phyloP scores from a whole-genome alignment of 2,888 invertebrate genomes.

The Sesia bembeciformis region DNA sequence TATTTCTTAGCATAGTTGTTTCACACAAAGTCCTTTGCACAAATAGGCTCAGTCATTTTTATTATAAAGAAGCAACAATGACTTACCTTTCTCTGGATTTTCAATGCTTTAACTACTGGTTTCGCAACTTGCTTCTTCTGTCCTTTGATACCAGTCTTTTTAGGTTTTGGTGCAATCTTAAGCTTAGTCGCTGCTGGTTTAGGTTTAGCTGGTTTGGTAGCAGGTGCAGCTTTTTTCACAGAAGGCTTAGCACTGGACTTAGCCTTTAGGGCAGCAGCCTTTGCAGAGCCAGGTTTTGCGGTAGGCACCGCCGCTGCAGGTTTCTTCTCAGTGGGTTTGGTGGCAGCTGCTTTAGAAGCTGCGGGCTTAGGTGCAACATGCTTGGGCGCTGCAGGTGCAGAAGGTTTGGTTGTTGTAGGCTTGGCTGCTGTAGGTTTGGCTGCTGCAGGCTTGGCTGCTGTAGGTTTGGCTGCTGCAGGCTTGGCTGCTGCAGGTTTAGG shows the following conservation, averaged over 20 bases:
- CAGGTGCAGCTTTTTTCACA: constrained; percentile 66
- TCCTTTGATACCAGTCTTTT: constrained; percentile 72
- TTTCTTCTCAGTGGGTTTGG: constrained; percentile 57
- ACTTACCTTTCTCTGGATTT: constrained; percentile 87
- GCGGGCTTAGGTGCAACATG: constrained; percentile 65
- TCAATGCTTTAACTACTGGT: constrained; percentile 85
- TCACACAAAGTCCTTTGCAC: no score
- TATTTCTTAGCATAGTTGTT: no score
- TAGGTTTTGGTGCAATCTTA: constrained; percentile 69
- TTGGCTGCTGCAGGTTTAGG: constrained; percentile 27
- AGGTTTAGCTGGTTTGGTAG: constrained; percentile 59
- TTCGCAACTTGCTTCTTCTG: constrained; percentile 66
- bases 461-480: constrained; percentile 31
- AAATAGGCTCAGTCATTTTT: no score
- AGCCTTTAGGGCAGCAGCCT: constrained; percentile 62
- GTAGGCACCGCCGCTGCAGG: constrained; percentile 43
- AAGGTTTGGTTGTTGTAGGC: constrained; percentile 54
- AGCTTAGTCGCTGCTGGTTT: constrained; percentile 67
- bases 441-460: constrained; percentile 56
- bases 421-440: constrained; percentile 56
- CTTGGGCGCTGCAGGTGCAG: constrained; percentile 59
- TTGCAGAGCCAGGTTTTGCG: constrained; percentile 70
- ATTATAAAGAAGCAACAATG: neutral
- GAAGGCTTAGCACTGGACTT: constrained; percentile 70
- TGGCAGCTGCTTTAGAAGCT: constrained; percentile 54